phyloP scores from a whole-genome alignment of 2,888 invertebrate genomes.

The Cataglyphis albicans region DNA sequence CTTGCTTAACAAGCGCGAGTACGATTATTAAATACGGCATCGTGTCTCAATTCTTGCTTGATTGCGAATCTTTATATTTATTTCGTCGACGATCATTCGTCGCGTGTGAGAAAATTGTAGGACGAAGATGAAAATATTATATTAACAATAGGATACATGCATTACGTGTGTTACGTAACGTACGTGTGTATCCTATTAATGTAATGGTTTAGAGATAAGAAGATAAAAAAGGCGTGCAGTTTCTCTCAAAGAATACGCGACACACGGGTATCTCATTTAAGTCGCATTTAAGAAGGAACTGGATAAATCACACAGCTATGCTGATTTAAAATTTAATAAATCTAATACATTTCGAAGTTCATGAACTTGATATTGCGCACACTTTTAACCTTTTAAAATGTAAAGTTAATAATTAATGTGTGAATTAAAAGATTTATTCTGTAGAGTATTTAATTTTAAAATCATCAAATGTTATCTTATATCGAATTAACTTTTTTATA shows the following conservation, averaged over 20 bases:
- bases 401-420: no score
- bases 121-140: slow-evolving; percentile 43
- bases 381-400: no score
- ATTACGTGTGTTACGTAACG: slow-evolving; percentile 34
- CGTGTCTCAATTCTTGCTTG: slow-evolving; percentile 34
- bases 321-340: no score
- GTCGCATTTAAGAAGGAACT: background rate
- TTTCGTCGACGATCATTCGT: background rate
- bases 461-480: no score
- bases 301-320: no score
- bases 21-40: slow-evolving; percentile 43
- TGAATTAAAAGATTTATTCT: no score
- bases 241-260: slow-evolving; percentile 18
- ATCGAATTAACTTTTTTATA: no score
- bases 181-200: no score
- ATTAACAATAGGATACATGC: slow-evolving; percentile 41
- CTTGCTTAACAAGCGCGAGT: slow-evolving; percentile 28
- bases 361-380: no score
- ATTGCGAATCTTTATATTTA: slow-evolving; percentile 11
- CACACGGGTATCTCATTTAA: background rate
- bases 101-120: slow-evolving; percentile 34
- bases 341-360: no score
- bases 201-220: background rate
- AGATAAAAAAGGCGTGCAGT: background rate
- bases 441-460: no score